Evolutionary conservation across 2,113 vertebrate species (phyloP).

Genomic region (Eulacestoma nigropectus): DNA sequence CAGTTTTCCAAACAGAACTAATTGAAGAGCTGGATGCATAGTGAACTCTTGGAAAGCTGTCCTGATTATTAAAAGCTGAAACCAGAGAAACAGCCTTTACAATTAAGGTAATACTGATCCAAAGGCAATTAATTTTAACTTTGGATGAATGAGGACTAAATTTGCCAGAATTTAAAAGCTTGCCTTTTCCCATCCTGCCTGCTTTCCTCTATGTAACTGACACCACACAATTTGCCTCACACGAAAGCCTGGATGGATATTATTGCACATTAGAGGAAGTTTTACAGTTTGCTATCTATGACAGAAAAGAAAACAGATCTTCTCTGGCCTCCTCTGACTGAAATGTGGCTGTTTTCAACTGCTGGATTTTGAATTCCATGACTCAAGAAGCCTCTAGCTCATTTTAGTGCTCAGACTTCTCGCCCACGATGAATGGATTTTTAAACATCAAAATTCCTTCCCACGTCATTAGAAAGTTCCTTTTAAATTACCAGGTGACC

Average conservation of each 20-base stretch:
- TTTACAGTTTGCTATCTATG: neutral
- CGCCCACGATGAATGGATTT: neutral
- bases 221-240: neutral
- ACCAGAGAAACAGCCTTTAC: neutral
- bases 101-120: neutral
- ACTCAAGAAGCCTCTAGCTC: neutral
- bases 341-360: neutral
- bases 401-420: neutral
- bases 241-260: neutral
- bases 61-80: constrained; percentile 26
- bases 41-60: neutral
- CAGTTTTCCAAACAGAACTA: neutral
- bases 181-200: neutral
- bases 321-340: neutral
- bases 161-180: constrained; percentile 6
- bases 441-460: neutral
- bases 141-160: neutral
- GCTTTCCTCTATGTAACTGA: neutral
- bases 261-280: neutral
- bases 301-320: neutral
- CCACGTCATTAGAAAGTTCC: neutral
- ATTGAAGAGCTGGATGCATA: neutral
- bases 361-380: neutral
- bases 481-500: neutral
- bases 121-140: constrained; percentile 24